Evolutionary conservation across 2,797 vertebrate genomes (phyloP).

Genomic region (Poeciliopsis presidionis): DNA sequence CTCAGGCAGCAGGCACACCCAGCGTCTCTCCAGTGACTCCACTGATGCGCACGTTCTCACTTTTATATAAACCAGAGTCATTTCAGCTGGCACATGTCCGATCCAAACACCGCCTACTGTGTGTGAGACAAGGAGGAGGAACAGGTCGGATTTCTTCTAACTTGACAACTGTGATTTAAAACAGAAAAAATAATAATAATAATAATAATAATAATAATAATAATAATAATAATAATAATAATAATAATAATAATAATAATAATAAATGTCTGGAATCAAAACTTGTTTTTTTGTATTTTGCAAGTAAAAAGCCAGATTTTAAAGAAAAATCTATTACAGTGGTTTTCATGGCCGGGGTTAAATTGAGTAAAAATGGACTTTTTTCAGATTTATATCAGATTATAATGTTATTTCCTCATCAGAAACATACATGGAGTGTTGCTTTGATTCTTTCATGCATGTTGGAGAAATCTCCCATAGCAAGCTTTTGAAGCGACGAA

Average conservation of each 20-base stretch:
- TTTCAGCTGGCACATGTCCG: background rate
- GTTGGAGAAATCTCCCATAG: no score
- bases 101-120: background rate
- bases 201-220: constrained; percentile 12
- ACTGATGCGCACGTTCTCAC: constrained; percentile 24
- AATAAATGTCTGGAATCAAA: background rate
- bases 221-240: constrained; percentile 21
- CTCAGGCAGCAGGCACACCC: constrained; percentile 69
- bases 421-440: no score
- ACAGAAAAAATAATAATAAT: constrained; percentile 53
- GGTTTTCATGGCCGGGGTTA: background rate
- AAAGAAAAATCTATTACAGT: background rate
- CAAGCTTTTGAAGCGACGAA: no score
- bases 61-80: background rate
- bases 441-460: no score
- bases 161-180: constrained; percentile 45
- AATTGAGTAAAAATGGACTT: background rate
- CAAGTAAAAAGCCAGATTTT: background rate
- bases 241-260: constrained; percentile 18
- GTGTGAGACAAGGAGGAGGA: constrained; percentile 4
- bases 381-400: no score
- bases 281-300: background rate
- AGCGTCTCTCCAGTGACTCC: constrained; percentile 48
- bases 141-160: constrained; percentile 35
- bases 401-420: no score